Evolutionary conservation across 2,888 invertebrate genomes (phyloP).

Genomic region (Empis stercorea): DNA sequence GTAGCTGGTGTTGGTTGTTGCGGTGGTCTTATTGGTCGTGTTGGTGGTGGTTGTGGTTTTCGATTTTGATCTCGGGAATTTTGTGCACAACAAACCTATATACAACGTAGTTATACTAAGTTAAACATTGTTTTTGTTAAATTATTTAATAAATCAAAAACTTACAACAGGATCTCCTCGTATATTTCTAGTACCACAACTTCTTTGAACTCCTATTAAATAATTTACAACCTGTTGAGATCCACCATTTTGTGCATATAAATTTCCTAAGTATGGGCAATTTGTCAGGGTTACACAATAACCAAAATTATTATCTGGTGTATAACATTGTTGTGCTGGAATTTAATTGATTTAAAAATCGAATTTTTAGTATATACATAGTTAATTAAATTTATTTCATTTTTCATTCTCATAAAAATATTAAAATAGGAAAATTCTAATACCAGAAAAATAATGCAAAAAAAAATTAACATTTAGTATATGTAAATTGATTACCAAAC

Average conservation of each 20-base stretch:
- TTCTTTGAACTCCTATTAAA: slow-evolving; percentile 23
- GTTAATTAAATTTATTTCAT: too few relatives aligned
- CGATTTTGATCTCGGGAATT: too few relatives aligned
- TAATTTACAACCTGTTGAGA: slow-evolving; percentile 23
- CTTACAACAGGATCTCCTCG: slow-evolving; percentile 32
- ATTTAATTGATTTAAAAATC: background rate
- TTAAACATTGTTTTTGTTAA: too few relatives aligned
- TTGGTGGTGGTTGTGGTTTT: slow-evolving; percentile 17
- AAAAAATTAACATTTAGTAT: too few relatives aligned
- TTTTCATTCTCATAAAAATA: too few relatives aligned
- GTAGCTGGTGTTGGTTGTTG: slow-evolving; percentile 6
- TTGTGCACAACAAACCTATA: background rate
- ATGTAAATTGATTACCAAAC: too few relatives aligned
- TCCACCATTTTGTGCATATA: slow-evolving; percentile 19
- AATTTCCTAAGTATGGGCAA: slow-evolving; percentile 26
- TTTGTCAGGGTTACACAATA: slow-evolving; percentile 24
- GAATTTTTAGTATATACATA: too few relatives aligned
- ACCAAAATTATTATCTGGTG: slow-evolving; percentile 29
- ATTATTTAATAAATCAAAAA: too few relatives aligned
- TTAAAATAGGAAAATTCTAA: too few relatives aligned
- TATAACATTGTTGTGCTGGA: slow-evolving; percentile 22
- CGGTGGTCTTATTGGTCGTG: slow-evolving; percentile 4
- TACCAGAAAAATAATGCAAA: too few relatives aligned
- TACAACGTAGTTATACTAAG: too few relatives aligned
- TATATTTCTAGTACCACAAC: slow-evolving; percentile 25